phyloP scores from a whole-genome alignment of 2,797 vertebrate species.

The Pangasius krempfi region DNA sequence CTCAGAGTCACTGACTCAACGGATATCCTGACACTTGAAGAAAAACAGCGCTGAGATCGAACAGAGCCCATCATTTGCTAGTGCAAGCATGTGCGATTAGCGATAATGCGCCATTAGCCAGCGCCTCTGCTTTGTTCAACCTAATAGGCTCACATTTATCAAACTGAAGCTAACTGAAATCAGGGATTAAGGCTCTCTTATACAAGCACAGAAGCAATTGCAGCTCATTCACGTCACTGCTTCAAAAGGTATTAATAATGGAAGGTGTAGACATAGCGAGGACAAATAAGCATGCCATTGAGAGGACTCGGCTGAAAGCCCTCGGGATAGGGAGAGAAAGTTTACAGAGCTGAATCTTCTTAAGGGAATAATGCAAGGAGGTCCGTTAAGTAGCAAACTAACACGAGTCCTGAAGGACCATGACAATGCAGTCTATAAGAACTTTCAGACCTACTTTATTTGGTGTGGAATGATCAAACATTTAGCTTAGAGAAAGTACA shows the following conservation, averaged over 20 bases:
- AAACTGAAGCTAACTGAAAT: slow-evolving; percentile 9
- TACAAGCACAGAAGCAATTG: neutral
- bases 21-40: slow-evolving; percentile 14
- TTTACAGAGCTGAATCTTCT: neutral
- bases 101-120: slow-evolving; percentile 21
- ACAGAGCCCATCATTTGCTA: slow-evolving; percentile 44
- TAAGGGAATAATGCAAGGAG: neutral
- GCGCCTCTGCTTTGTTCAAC: slow-evolving; percentile 20
- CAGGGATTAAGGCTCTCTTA: neutral
- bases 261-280: neutral
- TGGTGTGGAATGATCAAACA: neutral
- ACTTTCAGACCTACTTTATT: neutral
- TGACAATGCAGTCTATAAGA: neutral
- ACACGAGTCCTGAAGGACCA: neutral
- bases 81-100: slow-evolving; percentile 30
- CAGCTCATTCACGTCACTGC: neutral
- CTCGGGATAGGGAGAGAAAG: neutral
- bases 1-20: neutral
- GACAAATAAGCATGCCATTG: neutral
- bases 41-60: slow-evolving; percentile 33
- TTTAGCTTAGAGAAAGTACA: no score
- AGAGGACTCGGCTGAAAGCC: neutral
- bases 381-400: neutral
- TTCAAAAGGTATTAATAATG: slow-evolving; percentile 12
- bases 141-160: slow-evolving; percentile 33